Percentiles rank a stretch among this genome's conserved stretches.
Conservation (phyloP, 2,888 invertebrate species). For the Drosophila meridiana region DNA sequence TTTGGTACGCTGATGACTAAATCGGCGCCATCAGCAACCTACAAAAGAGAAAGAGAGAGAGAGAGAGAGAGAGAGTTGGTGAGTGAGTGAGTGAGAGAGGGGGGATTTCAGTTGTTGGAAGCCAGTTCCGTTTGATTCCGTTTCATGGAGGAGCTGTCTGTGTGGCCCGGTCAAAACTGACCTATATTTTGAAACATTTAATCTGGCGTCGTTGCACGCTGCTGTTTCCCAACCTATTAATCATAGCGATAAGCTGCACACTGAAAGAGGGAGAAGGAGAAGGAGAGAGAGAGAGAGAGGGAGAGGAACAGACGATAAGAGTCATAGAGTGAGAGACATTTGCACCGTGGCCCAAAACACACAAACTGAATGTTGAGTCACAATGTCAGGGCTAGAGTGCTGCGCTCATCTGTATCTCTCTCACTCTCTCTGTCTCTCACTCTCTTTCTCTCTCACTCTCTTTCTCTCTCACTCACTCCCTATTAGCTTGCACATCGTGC, state of each 20-base stretch:
- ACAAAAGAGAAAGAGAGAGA: slow-evolving; percentile 26
- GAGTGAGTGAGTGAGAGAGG: neutral
- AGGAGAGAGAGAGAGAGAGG: neutral
- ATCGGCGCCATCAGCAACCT: slow-evolving; percentile 89
- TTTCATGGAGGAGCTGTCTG: neutral
- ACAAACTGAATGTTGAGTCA: slow-evolving; percentile 33
- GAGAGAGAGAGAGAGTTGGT: slow-evolving; percentile 11
- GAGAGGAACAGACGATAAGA: slow-evolving; percentile 8
- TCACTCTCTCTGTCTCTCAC: neutral
- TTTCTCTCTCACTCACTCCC: neutral
- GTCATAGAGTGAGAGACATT: slow-evolving; percentile 11
- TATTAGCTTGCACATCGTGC: slow-evolving; percentile 28
- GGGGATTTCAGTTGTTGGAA: neutral
- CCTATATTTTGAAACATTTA: slow-evolving; percentile 51
- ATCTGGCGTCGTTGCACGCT: slow-evolving; percentile 27
- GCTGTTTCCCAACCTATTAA: slow-evolving; percentile 45
- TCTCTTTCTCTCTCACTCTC: neutral
- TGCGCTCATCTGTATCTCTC: slow-evolving; percentile 1
- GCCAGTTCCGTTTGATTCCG: neutral
- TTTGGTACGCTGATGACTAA: slow-evolving; percentile 95
- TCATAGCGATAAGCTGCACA: slow-evolving; percentile 43
- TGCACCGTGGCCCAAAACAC: slow-evolving; percentile 16
- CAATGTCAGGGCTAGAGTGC: slow-evolving; percentile 46
- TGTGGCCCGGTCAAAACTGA: slow-evolving; percentile 36
- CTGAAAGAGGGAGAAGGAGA: neutral